phyloP scores from a whole-genome alignment of 2,113 vertebrate species.

The Misgurnus mizolepis region DNA sequence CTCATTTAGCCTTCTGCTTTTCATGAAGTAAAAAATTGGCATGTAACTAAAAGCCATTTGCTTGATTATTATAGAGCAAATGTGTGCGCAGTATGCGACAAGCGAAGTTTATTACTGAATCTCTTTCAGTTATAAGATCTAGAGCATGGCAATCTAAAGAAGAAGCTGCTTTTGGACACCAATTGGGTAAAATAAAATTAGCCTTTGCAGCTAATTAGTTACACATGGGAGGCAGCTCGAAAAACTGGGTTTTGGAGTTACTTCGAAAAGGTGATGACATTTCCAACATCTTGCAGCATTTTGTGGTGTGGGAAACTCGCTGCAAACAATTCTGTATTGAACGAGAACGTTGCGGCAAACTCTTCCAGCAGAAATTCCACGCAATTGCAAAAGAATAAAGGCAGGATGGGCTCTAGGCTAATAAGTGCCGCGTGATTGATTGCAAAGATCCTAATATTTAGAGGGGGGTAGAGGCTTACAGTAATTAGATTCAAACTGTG shows the following conservation, averaged over 20 bases:
- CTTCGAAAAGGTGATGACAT: conserved; percentile 67
- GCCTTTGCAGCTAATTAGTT: conserved; percentile 66
- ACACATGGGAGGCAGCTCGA: conserved; percentile 62
- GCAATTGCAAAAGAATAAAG: conserved; percentile 53
- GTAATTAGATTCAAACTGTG: conserved; percentile 16
- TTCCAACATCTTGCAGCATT: conserved; percentile 73
- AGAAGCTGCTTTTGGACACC: conserved; percentile 12
- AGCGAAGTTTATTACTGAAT: neutral
- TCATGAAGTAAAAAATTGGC: neutral
- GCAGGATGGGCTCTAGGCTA: conserved; percentile 44
- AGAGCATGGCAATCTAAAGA: neutral
- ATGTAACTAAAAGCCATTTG: neutral
- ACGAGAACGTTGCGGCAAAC: conserved; percentile 21
- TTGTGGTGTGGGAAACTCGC: conserved; percentile 68
- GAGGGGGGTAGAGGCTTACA: conserved; percentile 16
- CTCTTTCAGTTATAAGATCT: neutral
- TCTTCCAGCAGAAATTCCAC: conserved; percentile 49
- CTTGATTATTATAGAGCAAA: neutral
- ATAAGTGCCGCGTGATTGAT: conserved; percentile 31
- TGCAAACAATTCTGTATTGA: conserved; percentile 63
- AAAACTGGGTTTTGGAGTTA: conserved; percentile 55
- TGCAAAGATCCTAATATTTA: conserved; percentile 34
- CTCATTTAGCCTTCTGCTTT: neutral
- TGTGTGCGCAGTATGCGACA: neutral
- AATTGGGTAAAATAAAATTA: conserved; percentile 63